These are phyloP conservation scores for Homarus americanus DNA, from an alignment of 1,140 invertebrate genomes.

Conservation along the genomic window DNA sequence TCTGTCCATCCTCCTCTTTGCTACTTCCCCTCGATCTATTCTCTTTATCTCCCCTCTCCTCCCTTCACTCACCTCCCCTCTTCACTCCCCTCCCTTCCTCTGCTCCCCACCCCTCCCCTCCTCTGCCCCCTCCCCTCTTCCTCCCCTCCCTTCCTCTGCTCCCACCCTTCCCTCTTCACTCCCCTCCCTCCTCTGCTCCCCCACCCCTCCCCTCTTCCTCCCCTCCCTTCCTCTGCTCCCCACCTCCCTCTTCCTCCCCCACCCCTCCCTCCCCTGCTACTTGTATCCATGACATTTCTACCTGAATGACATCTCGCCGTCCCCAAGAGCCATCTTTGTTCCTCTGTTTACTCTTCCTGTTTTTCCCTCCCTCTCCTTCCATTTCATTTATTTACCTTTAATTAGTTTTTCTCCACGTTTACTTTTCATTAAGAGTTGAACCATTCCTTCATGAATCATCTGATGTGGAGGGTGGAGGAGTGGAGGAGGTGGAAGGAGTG, in stretches of 20 bases:
- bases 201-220: background rate
- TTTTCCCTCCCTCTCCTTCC: constrained; percentile 4
- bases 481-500: too few species aligned
- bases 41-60: background rate
- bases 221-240: background rate
- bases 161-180: background rate
- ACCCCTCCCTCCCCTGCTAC: too few species aligned
- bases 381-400: constrained; percentile 37
- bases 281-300: background rate
- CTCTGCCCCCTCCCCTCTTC: background rate
- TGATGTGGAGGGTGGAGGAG: too few species aligned
- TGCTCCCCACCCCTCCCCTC: too few species aligned
- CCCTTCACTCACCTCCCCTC: background rate
- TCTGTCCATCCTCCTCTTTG: too few species aligned
- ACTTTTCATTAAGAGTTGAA: constrained; percentile 46
- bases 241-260: too few species aligned
- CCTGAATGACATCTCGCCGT: background rate
- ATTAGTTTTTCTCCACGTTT: constrained; percentile 44
- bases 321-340: background rate
- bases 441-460: too few species aligned
- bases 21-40: background rate
- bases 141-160: background rate
- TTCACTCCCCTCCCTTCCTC: background rate
- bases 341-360: background rate
- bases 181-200: background rate